phyloP scores from a whole-genome alignment of 2,888 invertebrate species.

The Troilus luridus region DNA sequence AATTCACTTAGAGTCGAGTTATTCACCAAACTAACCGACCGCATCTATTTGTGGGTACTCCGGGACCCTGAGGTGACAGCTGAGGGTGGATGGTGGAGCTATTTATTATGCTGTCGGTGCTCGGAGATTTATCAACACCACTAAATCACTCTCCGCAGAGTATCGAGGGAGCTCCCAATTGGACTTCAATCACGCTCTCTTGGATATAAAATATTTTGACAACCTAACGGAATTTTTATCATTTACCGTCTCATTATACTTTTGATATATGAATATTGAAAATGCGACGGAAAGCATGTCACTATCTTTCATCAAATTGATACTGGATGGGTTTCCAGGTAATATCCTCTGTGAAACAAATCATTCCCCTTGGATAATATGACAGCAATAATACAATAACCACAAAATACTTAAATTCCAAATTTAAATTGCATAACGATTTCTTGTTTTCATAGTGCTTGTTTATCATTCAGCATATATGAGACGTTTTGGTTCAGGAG shows the following conservation, averaged over 20 bases:
- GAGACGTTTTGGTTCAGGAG: no score
- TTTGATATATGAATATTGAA: conserved; percentile 28
- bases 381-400: no score
- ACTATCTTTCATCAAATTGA: neutral
- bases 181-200: conserved; percentile 34
- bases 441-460: no score
- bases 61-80: neutral
- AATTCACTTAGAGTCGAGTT: neutral
- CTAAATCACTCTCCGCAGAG: conserved; percentile 4
- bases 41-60: neutral
- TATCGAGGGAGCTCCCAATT: conserved; percentile 29
- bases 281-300: neutral
- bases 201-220: conserved; percentile 48
- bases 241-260: conserved; percentile 4
- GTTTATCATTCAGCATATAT: no score
- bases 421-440: neutral
- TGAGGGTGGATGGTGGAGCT: neutral
- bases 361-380: neutral
- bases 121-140: conserved; percentile 28
- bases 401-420: neutral
- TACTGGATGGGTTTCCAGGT: neutral
- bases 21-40: neutral
- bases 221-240: conserved; percentile 41
- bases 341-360: neutral
- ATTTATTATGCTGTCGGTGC: conserved; percentile 35